Evolutionary conservation across 2,797 vertebrate species (phyloP).

Genomic region (Calcarius lapponicus): DNA sequence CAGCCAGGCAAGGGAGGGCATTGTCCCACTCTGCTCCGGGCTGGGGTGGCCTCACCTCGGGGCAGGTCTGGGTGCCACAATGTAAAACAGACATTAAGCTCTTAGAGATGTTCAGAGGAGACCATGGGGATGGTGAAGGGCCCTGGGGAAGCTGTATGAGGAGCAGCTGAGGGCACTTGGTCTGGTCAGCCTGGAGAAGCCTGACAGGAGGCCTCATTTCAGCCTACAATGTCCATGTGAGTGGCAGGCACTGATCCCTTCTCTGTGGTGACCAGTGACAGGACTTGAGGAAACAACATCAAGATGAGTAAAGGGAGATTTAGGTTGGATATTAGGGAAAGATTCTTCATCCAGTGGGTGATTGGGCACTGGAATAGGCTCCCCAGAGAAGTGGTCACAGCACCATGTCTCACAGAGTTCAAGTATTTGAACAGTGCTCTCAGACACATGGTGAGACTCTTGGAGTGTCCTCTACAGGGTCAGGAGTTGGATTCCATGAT

Average conservation of each 20-base stretch:
- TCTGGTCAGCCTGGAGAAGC: background rate
- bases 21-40: background rate
- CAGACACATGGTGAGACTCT: background rate
- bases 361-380: background rate
- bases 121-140: background rate
- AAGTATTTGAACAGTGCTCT: background rate
- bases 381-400: background rate
- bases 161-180: fast-evolving
- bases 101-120: background rate
- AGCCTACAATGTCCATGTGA: background rate
- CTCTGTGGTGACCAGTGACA: background rate
- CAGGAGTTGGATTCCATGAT: background rate
- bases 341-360: background rate
- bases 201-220: background rate
- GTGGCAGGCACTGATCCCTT: too few relatives aligned
- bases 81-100: background rate
- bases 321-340: background rate
- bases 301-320: background rate
- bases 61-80: background rate
- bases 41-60: fast-evolving
- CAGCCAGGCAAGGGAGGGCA: fast-evolving
- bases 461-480: background rate
- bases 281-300: background rate
- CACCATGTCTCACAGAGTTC: background rate
- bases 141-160: fast-evolving